phyloP scores from a whole-genome alignment of 23 tunicate genomes.

The Halocynthia roretzi region DNA sequence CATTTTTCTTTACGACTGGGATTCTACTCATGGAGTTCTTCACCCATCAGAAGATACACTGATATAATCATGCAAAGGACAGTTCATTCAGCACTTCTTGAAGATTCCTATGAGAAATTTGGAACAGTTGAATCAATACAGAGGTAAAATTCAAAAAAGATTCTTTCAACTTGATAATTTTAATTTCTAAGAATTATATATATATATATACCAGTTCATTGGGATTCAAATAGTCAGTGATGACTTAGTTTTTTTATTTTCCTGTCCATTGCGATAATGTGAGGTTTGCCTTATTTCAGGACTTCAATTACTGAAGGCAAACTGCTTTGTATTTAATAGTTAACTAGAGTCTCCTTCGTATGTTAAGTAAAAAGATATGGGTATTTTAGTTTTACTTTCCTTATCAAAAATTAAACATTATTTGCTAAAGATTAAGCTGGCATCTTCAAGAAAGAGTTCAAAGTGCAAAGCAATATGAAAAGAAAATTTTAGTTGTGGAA shows the following conservation, averaged over 20 bases:
- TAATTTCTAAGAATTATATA: background rate
- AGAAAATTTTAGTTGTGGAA: background rate
- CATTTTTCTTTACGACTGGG: conserved; percentile 60
- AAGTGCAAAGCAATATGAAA: background rate
- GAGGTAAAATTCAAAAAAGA: no score
- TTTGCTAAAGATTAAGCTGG: background rate
- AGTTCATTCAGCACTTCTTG: background rate
- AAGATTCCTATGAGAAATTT: no score
- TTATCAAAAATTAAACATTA: background rate
- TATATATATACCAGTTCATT: background rate
- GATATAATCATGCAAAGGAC: conserved; percentile 44
- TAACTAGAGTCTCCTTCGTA: background rate
- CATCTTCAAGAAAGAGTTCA: background rate
- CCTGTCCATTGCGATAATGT: no score
- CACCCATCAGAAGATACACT: conserved; percentile 68
- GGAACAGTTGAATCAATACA: background rate
- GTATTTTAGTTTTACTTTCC: background rate
- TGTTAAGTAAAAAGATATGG: background rate
- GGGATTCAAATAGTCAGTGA: background rate
- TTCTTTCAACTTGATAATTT: no score
- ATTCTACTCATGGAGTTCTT: conserved; percentile 43
- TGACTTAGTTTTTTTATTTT: background rate
- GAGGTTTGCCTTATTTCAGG: no score
- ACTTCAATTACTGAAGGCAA: no score
- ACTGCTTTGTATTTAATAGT: no score